These are phyloP conservation scores for Melipona quadrifasciata DNA, from an alignment of 1,140 invertebrate species.

Conservation along the genomic window DNA sequence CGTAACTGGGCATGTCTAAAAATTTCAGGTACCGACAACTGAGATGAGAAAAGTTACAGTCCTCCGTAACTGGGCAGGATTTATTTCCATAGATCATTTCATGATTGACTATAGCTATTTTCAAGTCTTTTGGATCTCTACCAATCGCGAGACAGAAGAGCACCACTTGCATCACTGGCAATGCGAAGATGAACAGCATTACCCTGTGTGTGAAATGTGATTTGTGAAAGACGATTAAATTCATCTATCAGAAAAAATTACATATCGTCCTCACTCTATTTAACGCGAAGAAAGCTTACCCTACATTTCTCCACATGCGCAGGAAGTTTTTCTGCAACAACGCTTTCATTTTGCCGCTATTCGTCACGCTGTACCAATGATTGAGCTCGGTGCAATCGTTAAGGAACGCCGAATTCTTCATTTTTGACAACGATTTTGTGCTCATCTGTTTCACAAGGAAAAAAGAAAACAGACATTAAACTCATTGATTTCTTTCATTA, in stretches of 20 bases:
- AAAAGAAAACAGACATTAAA: too few relatives aligned
- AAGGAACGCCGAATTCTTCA: slow-evolving; percentile 80
- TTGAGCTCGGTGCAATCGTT: slow-evolving; percentile 83
- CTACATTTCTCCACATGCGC: slow-evolving; percentile 95
- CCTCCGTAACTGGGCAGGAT: slow-evolving; percentile 80
- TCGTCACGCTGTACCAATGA: slow-evolving; percentile 84
- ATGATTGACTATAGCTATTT: slow-evolving; percentile 92
- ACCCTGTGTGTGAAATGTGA: slow-evolving; percentile 84
- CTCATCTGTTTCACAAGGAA: slow-evolving; percentile 78
- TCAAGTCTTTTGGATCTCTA: slow-evolving; percentile 92
- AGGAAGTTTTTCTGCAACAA: slow-evolving; percentile 96
- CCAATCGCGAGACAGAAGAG: slow-evolving; percentile 97
- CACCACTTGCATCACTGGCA: slow-evolving; percentile 96
- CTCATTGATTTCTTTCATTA: too few relatives aligned
- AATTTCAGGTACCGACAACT: slow-evolving; percentile 89
- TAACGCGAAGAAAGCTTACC: slow-evolving; percentile 79
- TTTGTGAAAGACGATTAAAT: not conserved
- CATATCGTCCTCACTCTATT: too few relatives aligned
- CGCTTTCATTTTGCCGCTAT: slow-evolving; percentile 88
- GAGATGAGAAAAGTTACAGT: slow-evolving; percentile 87
- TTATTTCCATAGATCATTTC: slow-evolving; percentile 86
- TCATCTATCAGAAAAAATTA: rapidly evolving
- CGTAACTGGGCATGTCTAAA: slow-evolving; percentile 77
- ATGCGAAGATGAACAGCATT: slow-evolving; percentile 94
- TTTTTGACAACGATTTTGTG: slow-evolving; percentile 82